Percentiles rank a stretch among this genome's conserved stretches.
These are phyloP conservation scores for Tribolium castaneum DNA, from an alignment of 1,140 invertebrate genomes.

Conservation along the genomic window DNA sequence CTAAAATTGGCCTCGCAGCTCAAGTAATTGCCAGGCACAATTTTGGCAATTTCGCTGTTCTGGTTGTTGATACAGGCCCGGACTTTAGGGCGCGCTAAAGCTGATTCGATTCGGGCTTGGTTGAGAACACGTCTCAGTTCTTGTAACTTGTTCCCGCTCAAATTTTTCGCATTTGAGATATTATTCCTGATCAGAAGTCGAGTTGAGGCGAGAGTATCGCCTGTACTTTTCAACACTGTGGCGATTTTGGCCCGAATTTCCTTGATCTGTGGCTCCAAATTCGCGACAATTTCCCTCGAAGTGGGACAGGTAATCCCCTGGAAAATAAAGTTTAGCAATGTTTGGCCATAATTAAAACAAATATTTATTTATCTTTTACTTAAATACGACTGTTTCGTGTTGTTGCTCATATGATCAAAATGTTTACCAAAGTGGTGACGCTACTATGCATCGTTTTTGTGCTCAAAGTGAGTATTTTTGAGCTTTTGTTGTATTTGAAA, in stretches of 20 bases:
- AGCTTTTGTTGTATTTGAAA: neutral
- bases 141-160: neutral
- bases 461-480: neutral
- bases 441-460: neutral
- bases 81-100: neutral
- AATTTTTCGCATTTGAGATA: neutral
- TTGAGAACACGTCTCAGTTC: neutral
- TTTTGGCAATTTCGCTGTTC: neutral
- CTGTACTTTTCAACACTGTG: neutral
- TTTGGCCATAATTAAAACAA: neutral
- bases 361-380: neutral
- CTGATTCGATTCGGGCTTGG: neutral
- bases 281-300: neutral
- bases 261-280: neutral
- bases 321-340: neutral
- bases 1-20: neutral
- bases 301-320: conserved; percentile 19
- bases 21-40: neutral
- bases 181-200: neutral
- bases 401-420: neutral
- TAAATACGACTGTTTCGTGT: neutral
- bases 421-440: neutral
- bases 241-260: neutral
- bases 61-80: neutral
- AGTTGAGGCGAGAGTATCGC: neutral